These are phyloP conservation scores for Carassius gibelio DNA, from an alignment of 2,113 vertebrate genomes.

Conservation along the genomic window DNA sequence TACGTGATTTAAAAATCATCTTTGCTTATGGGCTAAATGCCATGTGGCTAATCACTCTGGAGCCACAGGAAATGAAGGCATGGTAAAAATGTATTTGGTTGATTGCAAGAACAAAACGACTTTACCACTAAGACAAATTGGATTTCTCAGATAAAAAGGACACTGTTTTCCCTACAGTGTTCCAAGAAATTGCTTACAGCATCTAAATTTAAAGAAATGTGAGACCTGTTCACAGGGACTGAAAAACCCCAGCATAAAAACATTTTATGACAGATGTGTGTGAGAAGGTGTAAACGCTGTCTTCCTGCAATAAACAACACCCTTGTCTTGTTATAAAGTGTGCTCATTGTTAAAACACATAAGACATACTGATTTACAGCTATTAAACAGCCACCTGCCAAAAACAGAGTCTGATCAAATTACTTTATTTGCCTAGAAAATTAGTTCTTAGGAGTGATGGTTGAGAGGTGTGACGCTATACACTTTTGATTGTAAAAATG, in stretches of 20 bases:
- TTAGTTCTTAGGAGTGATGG: not conserved
- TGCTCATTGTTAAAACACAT: not conserved
- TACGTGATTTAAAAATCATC: not conserved
- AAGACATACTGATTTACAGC: not conserved
- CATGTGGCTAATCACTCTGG: not conserved
- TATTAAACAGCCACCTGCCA: not conserved
- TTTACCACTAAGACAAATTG: not conserved
- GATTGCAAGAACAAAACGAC: not conserved
- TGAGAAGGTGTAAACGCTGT: not conserved
- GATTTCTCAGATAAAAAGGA: not conserved
- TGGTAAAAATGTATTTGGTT: not conserved
- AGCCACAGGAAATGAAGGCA: not conserved
- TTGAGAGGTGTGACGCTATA: not conserved
- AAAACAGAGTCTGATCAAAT: not conserved
- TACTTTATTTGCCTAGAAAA: not conserved
- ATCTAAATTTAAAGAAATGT: not conserved
- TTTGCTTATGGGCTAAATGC: not conserved
- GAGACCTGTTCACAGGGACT: not conserved
- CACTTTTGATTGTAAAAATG: not conserved
- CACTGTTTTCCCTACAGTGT: too few species aligned
- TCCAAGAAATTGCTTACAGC: not conserved
- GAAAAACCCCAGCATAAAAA: not conserved
- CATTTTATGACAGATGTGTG: not conserved
- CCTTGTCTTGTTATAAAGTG: not conserved
- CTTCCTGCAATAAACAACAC: not conserved